These are phyloP conservation scores for Heliconius ismenius DNA, from an alignment of 2,888 invertebrate genomes.

Conservation along the genomic window DNA sequence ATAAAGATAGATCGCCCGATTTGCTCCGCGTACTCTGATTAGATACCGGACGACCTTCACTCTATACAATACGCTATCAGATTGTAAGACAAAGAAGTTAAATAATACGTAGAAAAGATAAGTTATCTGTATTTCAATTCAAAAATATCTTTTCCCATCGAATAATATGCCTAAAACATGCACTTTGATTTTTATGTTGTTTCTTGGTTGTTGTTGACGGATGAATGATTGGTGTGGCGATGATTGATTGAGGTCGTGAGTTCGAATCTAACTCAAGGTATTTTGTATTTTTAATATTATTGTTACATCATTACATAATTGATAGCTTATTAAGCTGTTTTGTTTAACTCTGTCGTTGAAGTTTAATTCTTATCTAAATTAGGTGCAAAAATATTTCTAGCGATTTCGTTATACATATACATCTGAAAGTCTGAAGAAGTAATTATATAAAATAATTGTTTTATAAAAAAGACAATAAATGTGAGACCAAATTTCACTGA, in stretches of 20 bases:
- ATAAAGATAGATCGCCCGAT: conserved; percentile 18
- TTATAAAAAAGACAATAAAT: too few species aligned
- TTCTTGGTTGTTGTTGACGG: conserved; percentile 5
- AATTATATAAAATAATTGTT: too few species aligned
- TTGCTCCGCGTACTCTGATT: conserved; percentile 27
- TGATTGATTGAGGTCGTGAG: background rate
- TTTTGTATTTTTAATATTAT: background rate
- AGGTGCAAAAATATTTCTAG: too few species aligned
- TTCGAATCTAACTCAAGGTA: background rate
- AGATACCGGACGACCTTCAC: conserved; percentile 36
- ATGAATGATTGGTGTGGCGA: background rate
- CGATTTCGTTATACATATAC: too few species aligned
- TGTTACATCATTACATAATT: background rate
- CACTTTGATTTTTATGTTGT: conserved; percentile 23
- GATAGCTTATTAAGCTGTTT: too few species aligned
- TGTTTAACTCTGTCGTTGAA: too few species aligned
- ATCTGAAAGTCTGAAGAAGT: too few species aligned
- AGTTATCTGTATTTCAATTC: conserved; percentile 31
- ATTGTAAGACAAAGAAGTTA: conserved; percentile 39
- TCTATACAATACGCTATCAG: conserved; percentile 35
- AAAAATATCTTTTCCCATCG: conserved; percentile 40
- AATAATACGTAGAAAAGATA: conserved; percentile 36
- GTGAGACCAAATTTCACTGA: too few species aligned
- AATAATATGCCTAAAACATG: conserved; percentile 34
- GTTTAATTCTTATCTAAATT: too few species aligned